A percentile compares a stretch with the other conserved stretches of the same genome.
Evolutionary conservation across 2,888 invertebrate species (phyloP).

Genomic region (Eupithecia abbreviata): DNA sequence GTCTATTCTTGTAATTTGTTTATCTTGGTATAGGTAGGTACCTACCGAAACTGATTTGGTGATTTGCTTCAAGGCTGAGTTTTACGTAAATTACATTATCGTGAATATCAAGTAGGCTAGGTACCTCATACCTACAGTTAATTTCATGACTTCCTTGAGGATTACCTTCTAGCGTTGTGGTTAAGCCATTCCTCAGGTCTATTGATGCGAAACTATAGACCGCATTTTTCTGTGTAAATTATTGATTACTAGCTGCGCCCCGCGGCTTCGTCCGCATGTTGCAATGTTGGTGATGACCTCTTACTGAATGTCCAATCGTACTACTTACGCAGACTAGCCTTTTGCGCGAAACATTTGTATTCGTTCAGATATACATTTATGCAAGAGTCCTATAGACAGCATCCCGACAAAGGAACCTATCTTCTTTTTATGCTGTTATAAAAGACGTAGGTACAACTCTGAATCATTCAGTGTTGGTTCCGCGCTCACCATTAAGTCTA

Average conservation of each 20-base stretch:
- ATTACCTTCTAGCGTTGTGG: background rate
- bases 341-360: too few relatives aligned
- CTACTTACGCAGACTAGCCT: too few relatives aligned
- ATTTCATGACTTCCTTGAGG: background rate
- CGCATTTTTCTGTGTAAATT: background rate
- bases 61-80: conserved; percentile 36
- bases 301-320: too few relatives aligned
- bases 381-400: too few relatives aligned
- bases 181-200: background rate
- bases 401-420: too few relatives aligned
- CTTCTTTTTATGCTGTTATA: too few relatives aligned
- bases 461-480: too few relatives aligned
- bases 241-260: too few relatives aligned
- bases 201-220: background rate
- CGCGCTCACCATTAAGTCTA: background rate
- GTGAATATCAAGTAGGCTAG: background rate
- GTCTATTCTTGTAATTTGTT: conserved; percentile 38
- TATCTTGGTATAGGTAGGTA: background rate
- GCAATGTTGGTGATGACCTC: too few relatives aligned
- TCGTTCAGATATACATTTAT: too few relatives aligned
- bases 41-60: conserved; percentile 28
- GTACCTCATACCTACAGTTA: background rate
- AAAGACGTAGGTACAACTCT: too few relatives aligned
- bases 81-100: conserved; percentile 1
- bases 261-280: too few relatives aligned